Evolutionary conservation across 1,140 invertebrate species (phyloP), one percentile per base, ranked within the genome.

Genomic region (Sarcophaga peregrina): DNA sequence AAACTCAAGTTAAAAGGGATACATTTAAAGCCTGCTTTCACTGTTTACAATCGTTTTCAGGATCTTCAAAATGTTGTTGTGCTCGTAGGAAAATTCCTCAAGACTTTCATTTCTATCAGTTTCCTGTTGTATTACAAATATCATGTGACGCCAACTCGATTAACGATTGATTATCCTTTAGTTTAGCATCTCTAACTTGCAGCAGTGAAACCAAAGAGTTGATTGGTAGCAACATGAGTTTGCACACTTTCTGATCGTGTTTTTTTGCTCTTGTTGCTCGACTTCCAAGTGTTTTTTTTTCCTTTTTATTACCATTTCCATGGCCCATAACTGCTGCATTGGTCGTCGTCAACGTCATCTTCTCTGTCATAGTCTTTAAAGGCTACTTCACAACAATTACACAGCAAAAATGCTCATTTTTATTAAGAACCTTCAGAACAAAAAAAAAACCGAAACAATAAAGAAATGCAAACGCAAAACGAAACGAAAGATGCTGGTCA

Each of bases 301-400:
- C 15, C 13, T 48, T 76, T 15, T 47, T 58, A n/a, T 7, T 58
- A 58, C 13, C 15, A 58, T 37, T 37, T 37, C 4, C 25, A 37
- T 37, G 25, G 1, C 25, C 4, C 4, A 37, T 37, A 37, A 58
- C 7, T 58, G 11, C 20, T 68, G 62, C 20, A 37, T 68, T 17
- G 2, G 20, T 58, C n/a, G 54, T 58, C 73, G 46, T 37, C n/a
- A n/a, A n/a, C 73, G 46, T 37, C 73, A 75, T 37, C 73, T 45
- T 11, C 73, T 20, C 45, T 17, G 48, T 47, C 74, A 75, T 37
- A 47, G 48, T 50, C 45, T 76, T 47, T 50, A 47, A n/a, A 37
- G 25, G 74, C 86, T 86, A 87, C 87, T 88, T 88, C 87, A 88
- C 86, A 88, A 88, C 87, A 88, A 88, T 88, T 88, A 88, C 87